Evolutionary conservation across 2,797 vertebrate genomes (phyloP), one percentile per base, ranked within the genome.

Genomic region (Acrossocheilus wenchowensis): DNA sequence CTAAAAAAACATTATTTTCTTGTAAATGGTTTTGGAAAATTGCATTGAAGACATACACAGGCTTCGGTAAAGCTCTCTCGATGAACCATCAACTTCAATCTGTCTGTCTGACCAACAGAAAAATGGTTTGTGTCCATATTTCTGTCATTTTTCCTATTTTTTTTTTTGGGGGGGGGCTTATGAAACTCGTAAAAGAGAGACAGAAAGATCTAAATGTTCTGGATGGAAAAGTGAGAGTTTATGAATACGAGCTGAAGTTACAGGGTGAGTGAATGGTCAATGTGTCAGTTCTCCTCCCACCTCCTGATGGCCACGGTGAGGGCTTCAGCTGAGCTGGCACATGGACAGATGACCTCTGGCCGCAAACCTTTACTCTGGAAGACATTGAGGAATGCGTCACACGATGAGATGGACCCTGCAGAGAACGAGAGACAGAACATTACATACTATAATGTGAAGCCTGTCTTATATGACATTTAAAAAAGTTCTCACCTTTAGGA

Each of bases 361-460:
- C 97, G 94, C 87, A 99, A 95, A 82, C 98, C 98, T 96, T 99
- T 99, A 88, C 98, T 99, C 96, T 99, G 98, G 96, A 99, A 99
- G 93, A 99, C 98, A 92, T 99, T 99, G 93, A 99, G 97, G 95
- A 99, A 99, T 64, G 98, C 98, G 43, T 99, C 98, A 88, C 98
- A 99, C 88, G 98, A 99, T 87, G 98, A 99, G 94, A 99, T 99
- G 88, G 98, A 99, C 98, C 98, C 98, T 99, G 86, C 21, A 77
- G 77, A 77, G 72, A 39, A 5, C n/a, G 21, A 78, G 26, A 79
- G 48, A 73, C 45, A 62, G 60, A 75, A 48, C 48, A 14, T 57
- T 60, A 48, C 2, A 12, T n/a, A 66, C 72, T 19, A 50, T 66
- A 48, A 48, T 11, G 39, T 52, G 30, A 69, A 1, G 6, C 8